Percentiles rank a stretch among this genome's conserved stretches.
Evolutionary conservation across 2,113 vertebrate genomes (phyloP).

Genomic region (Halcyon senegalensis): DNA sequence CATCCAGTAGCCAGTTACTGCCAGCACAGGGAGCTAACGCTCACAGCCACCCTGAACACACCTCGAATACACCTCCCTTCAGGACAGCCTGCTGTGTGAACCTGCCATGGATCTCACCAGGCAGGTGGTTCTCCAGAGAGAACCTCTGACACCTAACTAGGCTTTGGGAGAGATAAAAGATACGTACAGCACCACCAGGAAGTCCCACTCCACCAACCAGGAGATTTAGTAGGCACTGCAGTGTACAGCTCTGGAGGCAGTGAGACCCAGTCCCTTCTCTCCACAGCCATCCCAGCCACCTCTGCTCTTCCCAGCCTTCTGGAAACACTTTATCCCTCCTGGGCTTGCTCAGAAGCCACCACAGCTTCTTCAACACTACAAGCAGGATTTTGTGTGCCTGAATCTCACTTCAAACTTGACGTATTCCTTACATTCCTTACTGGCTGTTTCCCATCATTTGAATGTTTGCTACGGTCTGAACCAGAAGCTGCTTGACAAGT

Average conservation of each 20-base stretch:
- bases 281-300: neutral
- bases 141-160: neutral
- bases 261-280: neutral
- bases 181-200: neutral
- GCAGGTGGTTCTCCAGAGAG: neutral
- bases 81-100: neutral
- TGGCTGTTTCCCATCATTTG: neutral
- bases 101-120: neutral
- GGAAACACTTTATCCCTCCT: neutral
- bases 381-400: neutral
- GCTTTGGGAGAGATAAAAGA: neutral
- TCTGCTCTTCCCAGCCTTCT: neutral
- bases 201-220: neutral
- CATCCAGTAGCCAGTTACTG: neutral
- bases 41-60: neutral
- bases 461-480: neutral
- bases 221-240: neutral
- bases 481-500: neutral
- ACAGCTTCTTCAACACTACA: neutral
- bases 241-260: neutral
- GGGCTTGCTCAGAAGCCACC: neutral
- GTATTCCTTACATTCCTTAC: neutral
- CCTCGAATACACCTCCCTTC: neutral
- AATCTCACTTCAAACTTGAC: neutral
- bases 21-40: neutral